Percentiles rank a stretch among this genome's conserved stretches.
Conservation (phyloP, 2,797 vertebrate genomes). For the Oreochromis mossambicus region DNA sequence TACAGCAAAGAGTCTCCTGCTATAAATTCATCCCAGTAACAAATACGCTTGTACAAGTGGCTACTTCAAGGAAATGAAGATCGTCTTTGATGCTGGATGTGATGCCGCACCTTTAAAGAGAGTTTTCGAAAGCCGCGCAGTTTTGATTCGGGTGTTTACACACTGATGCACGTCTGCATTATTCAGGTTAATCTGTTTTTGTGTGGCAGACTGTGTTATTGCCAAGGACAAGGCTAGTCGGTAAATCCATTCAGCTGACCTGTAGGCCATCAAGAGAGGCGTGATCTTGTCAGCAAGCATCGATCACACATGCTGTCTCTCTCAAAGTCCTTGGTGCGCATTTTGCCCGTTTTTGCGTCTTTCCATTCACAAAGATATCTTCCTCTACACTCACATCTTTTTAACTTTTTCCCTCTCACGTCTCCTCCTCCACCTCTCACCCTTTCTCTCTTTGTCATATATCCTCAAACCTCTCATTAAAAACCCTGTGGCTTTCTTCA, state of each 20-base stretch:
- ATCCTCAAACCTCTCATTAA: constrained; percentile 21
- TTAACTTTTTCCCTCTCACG: background rate
- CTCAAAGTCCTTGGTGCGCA: background rate
- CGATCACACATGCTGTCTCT: background rate
- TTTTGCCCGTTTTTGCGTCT: background rate
- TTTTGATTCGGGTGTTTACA: background rate
- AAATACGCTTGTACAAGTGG: background rate
- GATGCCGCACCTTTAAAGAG: background rate
- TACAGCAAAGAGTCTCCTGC: constrained; percentile 7
- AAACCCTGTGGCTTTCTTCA: background rate
- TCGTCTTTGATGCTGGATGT: background rate
- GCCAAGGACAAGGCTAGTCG: constrained; percentile 49
- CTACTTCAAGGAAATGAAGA: background rate
- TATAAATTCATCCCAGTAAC: constrained; percentile 26
- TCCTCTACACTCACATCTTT: background rate
- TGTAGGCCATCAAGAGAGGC: constrained; percentile 24
- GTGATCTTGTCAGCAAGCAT: constrained; percentile 43
- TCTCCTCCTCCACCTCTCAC: background rate
- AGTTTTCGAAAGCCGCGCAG: background rate
- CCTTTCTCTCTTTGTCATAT: constrained; percentile 13
- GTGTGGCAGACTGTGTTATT: constrained; percentile 16
- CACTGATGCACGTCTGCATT: background rate
- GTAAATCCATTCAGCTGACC: constrained; percentile 40
- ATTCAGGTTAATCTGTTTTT: constrained; percentile 34
- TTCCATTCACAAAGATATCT: background rate